A percentile compares a stretch with the other conserved stretches of the same genome.
These are phyloP conservation scores for Steinernema khuongi DNA, from an alignment of 1,140 invertebrate species.

Conservation along the genomic window DNA sequence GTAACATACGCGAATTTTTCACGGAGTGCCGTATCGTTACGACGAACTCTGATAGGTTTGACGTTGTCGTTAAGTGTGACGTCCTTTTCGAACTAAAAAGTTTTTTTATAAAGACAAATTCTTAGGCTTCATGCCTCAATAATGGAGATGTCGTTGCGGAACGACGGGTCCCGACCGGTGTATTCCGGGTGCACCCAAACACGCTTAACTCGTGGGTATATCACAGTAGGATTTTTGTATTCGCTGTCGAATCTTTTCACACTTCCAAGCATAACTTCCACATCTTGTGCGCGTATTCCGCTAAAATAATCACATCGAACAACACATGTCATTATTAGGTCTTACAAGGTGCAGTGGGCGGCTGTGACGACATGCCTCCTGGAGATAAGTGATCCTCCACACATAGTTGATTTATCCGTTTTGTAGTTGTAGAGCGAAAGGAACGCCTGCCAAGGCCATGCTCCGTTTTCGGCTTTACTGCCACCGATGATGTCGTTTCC, in stretches of 20 bases:
- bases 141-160: conserved; percentile 4
- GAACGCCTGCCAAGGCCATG: background rate
- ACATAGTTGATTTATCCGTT: background rate
- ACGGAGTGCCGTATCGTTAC: background rate
- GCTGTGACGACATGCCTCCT: background rate
- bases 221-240: background rate
- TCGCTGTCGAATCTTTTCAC: background rate
- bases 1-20: background rate
- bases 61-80: background rate
- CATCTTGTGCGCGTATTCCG: background rate
- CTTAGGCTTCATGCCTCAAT: background rate
- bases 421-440: background rate
- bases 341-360: conserved; percentile 14
- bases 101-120: background rate
- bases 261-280: background rate
- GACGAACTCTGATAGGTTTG: background rate
- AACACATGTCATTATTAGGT: background rate
- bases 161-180: background rate
- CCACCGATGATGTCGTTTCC: conserved; percentile 7
- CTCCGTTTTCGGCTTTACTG: background rate
- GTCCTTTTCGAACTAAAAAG: background rate
- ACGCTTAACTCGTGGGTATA: background rate
- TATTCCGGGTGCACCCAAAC: background rate
- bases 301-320: background rate
- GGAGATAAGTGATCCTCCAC: background rate